Base-by-base conservation (phyloP, 2,888 invertebrate species). In the Cloeon dipterum region DNA sequence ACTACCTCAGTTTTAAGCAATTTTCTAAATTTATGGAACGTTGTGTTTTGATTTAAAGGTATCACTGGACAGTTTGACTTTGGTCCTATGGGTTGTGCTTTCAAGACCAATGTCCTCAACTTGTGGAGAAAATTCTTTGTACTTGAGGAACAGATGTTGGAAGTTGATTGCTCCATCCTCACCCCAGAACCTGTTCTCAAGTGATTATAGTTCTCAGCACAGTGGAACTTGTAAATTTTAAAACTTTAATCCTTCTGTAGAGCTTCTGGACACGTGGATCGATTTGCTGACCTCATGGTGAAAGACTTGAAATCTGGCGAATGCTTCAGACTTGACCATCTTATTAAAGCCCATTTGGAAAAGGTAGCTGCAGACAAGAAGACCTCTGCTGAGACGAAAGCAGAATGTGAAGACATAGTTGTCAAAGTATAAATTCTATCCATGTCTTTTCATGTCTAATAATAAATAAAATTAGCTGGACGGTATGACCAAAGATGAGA, bases 281-380 rank as follows among this genome's bases (percentile, higher is more conserved):
- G 96, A 40, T 99, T 99, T 65, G 93, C 96, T 34, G 98, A 99
- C 62, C 70, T 89, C 40, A 99, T 99, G 98, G 94, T 96, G 1
- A 99, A 98, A 56, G 98, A 99, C 62, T 50, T 74, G 0, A 82
- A 83, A 54, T 86, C 73, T 44, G 98, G 98, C 5, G 98, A 99
- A 54, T 99, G 98, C 52, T 98, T 94, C 55, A 68, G 98, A 26
- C 64, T 96, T 38, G 98, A 99, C 56, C 98, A 99, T 62, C 65
- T 99, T 38, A 96, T 98, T 44, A 96, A 98, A 62, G 82, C 81
- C 36, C 79, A 83, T 46, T 59, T 91, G 41, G 89, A 94, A 52
- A 91, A 91, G 56, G 58, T 85, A 25, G 63, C 68, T 34, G 63
- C 70, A 34, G 89, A 91, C 47, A 93, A 94, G 53, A 86, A 79